Base-by-base conservation (phyloP, 2,797 vertebrate species). In the Ispidina picta region DNA sequence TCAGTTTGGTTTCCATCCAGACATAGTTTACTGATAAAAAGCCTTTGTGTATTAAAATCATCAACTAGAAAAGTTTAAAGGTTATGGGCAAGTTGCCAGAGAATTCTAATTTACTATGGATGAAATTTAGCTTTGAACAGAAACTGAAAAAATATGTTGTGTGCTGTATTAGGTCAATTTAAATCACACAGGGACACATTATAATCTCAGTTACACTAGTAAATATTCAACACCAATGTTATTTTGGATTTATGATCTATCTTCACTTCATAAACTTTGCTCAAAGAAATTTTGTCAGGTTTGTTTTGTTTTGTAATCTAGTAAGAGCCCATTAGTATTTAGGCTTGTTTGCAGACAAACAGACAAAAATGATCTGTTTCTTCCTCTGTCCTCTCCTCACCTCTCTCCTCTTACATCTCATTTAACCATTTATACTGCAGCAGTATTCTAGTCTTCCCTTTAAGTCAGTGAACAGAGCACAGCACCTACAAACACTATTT, bases 1-100 rank as follows among this genome's bases (percentile, higher is more conserved):
- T 82, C 9, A 25, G 37, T 26, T 80, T 92, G 54, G 84, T 90
- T 89, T 60, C 48, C 15, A 64, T 56, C 78, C 88, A 91, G 56
- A 88, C 80, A 85, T 69, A 73, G 58, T 92, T 92, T 86, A 91
- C 72, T 66, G 78, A 87, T 96, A 66, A 89, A 95, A 96, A 91
- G 72, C 70, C 70, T 83, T 93, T 92, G 87, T 90, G 66, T 49
- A 62, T 87, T 90, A 94, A 64, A 31, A 79, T 92, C 77, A 90
- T 84, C 63, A 71, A 64, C 68, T 66, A 95, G 88, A 88, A 90
- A 84, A 82, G 86, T 89, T 92, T 83, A 93, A 93, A 95, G 84
- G 88, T 94, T 94, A 84, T 63, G 54, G 86, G 90, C 65, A 0
- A n/a, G 26, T 77, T 93, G 86, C 88, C 92, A 93, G 75, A 81